Conservation (phyloP, 2,888 invertebrate species). For the Cyclophora punctaria region DNA sequence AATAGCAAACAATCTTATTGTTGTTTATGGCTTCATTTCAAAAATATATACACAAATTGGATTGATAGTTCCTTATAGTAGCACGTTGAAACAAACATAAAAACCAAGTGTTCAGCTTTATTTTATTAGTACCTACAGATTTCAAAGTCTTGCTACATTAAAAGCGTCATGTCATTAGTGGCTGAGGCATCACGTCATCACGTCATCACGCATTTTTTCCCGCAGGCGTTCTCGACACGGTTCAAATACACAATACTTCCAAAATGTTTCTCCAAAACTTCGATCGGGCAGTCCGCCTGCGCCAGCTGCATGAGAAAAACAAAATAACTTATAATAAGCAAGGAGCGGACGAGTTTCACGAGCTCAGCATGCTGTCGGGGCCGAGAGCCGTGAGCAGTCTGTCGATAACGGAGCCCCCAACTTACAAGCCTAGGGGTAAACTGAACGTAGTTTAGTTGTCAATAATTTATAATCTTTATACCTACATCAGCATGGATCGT, state of each 20-base stretch:
- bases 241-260: constrained; percentile 73
- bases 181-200: too few species aligned
- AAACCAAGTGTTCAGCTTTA: too few species aligned
- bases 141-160: too few species aligned
- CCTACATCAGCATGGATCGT: too few species aligned
- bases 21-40: too few species aligned
- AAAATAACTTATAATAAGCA: constrained; percentile 36
- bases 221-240: constrained; percentile 77
- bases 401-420: constrained; percentile 37
- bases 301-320: constrained; percentile 54
- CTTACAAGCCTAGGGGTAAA: constrained; percentile 45
- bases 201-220: constrained; percentile 3
- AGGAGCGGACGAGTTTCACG: constrained; percentile 58
- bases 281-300: constrained; percentile 71
- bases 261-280: constrained; percentile 78
- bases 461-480: too few species aligned
- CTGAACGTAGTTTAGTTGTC: background rate
- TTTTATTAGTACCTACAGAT: too few species aligned
- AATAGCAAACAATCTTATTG: too few species aligned
- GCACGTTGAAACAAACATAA: too few species aligned
- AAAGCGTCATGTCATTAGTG: too few species aligned
- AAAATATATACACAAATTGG: too few species aligned
- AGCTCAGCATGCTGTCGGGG: constrained; percentile 55
- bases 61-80: too few species aligned
- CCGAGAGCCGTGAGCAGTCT: constrained; percentile 48